Evolutionary conservation across 2,113 vertebrate species (phyloP).

Genomic region (Alligator mississippiensis): DNA sequence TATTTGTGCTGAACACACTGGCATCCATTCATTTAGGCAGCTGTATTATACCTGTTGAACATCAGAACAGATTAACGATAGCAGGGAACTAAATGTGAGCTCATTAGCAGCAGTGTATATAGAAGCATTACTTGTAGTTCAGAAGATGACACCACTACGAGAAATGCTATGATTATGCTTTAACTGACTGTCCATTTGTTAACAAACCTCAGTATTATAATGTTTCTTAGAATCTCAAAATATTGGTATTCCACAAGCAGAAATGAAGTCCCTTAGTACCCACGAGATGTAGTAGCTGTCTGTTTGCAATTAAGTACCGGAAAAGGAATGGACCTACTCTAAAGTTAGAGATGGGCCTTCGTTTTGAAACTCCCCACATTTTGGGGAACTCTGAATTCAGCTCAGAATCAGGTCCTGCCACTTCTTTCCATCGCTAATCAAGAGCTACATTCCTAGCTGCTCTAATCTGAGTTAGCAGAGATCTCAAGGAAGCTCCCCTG

Average conservation of each 20-base stretch:
- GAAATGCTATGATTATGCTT: not conserved
- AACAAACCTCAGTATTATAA: not conserved
- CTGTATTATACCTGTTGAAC: not conserved
- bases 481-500: not conserved
- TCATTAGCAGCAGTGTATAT: not conserved
- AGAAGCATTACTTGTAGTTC: not conserved
- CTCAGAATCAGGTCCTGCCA: not conserved
- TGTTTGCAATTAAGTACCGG: not conserved
- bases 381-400: not conserved
- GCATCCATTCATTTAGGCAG: not conserved
- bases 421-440: not conserved
- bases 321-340: not conserved
- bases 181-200: not conserved
- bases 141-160: not conserved
- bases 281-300: not conserved
- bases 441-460: not conserved
- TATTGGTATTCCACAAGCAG: not conserved
- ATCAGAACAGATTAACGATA: not conserved
- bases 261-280: not conserved
- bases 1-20: not conserved
- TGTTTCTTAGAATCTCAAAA: not conserved
- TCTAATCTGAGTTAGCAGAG: not conserved
- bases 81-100: not conserved
- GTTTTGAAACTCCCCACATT: not conserved
- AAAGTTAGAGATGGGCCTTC: not conserved